phyloP scores from a whole-genome alignment of 2,888 invertebrate species.

The Dyspetes luteomarginatus region DNA sequence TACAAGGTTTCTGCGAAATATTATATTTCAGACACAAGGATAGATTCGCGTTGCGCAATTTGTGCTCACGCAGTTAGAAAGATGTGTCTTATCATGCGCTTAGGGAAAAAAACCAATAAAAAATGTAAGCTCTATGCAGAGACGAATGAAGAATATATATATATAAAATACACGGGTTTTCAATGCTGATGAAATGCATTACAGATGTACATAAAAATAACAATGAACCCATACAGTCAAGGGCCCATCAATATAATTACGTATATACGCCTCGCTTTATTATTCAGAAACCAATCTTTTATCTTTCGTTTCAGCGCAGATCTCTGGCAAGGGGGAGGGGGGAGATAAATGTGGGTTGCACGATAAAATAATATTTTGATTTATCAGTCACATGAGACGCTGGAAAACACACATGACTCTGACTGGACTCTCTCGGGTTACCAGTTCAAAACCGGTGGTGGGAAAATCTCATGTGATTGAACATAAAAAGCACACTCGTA shows the following conservation, averaged over 20 bases:
- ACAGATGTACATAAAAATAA: neutral
- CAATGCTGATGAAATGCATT: neutral
- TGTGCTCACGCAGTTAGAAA: neutral
- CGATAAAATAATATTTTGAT: constrained; percentile 37
- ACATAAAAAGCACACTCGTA: constrained; percentile 53
- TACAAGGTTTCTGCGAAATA: neutral
- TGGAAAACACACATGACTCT: constrained; percentile 45
- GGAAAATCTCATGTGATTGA: constrained; percentile 50
- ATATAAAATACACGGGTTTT: neutral
- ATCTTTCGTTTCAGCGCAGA: neutral
- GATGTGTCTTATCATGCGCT: neutral
- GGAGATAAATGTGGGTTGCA: constrained; percentile 9
- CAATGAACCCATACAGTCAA: neutral
- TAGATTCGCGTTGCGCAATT: neutral
- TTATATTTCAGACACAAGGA: neutral
- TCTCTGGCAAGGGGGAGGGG: neutral
- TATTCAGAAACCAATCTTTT: constrained; percentile 3
- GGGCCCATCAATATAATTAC: no score
- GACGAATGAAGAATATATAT: neutral
- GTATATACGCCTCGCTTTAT: neutral
- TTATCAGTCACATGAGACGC: constrained; percentile 54
- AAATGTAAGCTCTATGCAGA: neutral
- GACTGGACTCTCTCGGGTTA: constrained; percentile 43
- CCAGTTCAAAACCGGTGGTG: constrained; percentile 53
- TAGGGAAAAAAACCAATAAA: neutral